Evolutionary conservation across 2,888 invertebrate species (phyloP), one percentile per base, ranked within the genome.

Genomic region (Notodonta ziczac): DNA sequence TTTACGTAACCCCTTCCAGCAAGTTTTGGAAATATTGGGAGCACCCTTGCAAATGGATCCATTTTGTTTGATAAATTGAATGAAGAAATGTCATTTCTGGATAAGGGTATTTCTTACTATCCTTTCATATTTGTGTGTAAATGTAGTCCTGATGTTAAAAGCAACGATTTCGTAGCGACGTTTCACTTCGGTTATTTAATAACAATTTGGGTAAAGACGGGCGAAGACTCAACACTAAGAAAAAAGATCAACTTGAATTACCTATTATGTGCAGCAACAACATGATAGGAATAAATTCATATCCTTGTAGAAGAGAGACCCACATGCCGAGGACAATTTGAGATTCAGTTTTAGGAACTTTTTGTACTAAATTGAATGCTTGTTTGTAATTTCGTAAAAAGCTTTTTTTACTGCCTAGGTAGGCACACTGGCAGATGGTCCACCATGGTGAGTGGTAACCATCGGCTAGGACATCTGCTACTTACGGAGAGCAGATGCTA

Each of bases 31-130:
- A 51, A 60, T 64, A 64, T 62, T 61, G 55, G 57, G 50, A 61
- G 48, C 50, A 57, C 40, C 46, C 55, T 61, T 48, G 9, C 55
- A 55, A 55, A 55, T 40, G 39, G 55, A 40, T 60, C 14, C 24
- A 60, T 62, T 70, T 63, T 60, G 67, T 62, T 57, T 44, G 14
- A 14, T 35, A 57, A 69, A 73, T 67, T 58, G 61, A 64, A 71
- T 64, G 24, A 52, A 16, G 12, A 2, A 12, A 16, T 2, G n/a
- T n/a, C n/a, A n/a, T n/a, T n/a, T n/a, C n/a, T n/a, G n/a, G n/a
- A n/a, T n/a, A n/a, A n/a, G n/a, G n/a, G n/a, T n/a, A 10, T 10
- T 52, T 50, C 14, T 16, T 7, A 9, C 16, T 65, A 51, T 35
- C 32, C 42, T 42, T 54, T 60, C 56, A 52, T 48, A 46, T 44